Conservation (phyloP, 2,797 vertebrate genomes). For the Chiroxiphia lanceolata region DNA sequence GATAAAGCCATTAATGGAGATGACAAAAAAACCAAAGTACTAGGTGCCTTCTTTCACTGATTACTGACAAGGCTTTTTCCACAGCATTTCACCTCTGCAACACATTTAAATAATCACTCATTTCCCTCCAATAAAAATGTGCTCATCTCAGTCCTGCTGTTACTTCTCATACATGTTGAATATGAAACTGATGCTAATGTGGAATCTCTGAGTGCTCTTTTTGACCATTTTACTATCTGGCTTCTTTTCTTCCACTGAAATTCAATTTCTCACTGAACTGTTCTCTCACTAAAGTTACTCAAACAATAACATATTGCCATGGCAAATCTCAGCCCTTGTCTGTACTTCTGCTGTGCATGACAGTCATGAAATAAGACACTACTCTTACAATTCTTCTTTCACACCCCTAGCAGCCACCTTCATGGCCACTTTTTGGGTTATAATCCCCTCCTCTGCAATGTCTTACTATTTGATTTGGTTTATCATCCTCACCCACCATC, state of each 20-base stretch:
- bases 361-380: neutral
- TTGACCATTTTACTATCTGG: constrained; percentile 13
- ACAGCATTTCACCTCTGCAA: neutral
- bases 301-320: constrained; percentile 13
- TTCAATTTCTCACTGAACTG: neutral
- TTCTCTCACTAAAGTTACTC: constrained; percentile 12
- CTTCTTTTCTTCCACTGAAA: neutral
- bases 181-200: neutral
- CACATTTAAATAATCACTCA: neutral
- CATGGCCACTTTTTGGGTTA: neutral
- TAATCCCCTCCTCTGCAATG: neutral
- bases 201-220: neutral
- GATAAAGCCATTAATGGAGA: neutral
- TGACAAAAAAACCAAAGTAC: neutral
- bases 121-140: neutral
- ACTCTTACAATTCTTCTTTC: neutral
- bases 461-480: neutral
- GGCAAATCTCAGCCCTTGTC: neutral
- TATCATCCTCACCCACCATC: neutral
- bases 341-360: constrained; percentile 2
- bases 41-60: neutral
- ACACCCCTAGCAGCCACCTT: neutral
- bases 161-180: neutral
- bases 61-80: neutral
- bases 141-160: neutral